Percentiles rank a stretch among this genome's conserved stretches.
Conservation (phyloP, 2,113 vertebrate genomes). For the Mirounga angustirostris region DNA sequence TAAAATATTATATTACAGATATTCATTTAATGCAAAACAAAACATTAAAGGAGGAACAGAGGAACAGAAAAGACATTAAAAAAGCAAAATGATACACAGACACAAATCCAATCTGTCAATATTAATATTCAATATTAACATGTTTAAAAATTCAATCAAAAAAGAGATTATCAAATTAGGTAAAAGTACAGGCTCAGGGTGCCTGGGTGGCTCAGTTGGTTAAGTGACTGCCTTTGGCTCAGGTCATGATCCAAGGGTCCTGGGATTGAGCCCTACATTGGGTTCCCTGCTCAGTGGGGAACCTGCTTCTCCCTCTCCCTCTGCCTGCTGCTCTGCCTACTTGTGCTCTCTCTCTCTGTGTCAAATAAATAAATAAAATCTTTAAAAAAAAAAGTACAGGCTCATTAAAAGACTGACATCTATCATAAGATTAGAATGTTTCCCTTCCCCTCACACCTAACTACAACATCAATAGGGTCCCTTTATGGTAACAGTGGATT, state of each 20-base stretch:
- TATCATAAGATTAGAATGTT: not conserved
- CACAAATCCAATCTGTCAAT: not conserved
- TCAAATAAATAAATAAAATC: too few species aligned
- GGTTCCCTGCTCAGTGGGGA: too few species aligned
- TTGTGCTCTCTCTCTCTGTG: too few species aligned
- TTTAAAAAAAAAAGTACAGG: not conserved
- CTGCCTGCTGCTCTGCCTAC: too few species aligned
- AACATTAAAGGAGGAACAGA: not conserved
- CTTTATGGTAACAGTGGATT: not conserved
- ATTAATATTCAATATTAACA: not conserved
- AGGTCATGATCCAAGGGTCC: too few species aligned
- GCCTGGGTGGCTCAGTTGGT: too few species aligned
- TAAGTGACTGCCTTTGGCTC: too few species aligned
- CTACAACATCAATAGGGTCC: not conserved
- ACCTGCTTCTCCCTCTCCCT: too few species aligned
- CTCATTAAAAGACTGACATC: not conserved
- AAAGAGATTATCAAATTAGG: not conserved
- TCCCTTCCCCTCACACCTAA: not conserved
- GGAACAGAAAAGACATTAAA: not conserved
- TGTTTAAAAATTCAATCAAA: not conserved
- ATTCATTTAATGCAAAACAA: not conserved
- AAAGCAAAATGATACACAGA: not conserved
- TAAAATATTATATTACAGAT: not conserved
- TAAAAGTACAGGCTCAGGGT: not conserved
- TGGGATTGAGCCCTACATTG: too few species aligned